Base-by-base conservation (phyloP, 2,888 invertebrate species). In the Boloria euphrosyne region DNA sequence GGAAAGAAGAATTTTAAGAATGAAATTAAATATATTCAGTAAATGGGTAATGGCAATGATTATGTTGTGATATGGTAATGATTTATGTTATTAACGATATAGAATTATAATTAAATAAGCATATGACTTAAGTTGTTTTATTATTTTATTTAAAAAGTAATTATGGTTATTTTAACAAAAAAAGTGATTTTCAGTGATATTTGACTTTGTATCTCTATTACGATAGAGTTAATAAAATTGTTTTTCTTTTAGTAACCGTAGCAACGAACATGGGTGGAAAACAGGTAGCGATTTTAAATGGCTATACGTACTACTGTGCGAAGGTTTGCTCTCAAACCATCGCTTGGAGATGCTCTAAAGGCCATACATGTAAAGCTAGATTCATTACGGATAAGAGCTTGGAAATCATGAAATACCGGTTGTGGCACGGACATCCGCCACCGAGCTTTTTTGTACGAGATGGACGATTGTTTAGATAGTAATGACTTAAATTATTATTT, bases 221-320 rank as follows among this genome's bases (percentile, higher is more conserved):
- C 2, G 31, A 31, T 2, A 10, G 31, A 17, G 10, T 18, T 44
- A 14, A 43, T 22, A 17, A 17, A 18, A 17, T 38, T 58, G 46
- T 49, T 59, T 49, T 62, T 69, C 46, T 61, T 73, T n/a, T 44
- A 52, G 52, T 53, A 13, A 62, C 17, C 53, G 43, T 53, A 50
- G 59, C 38, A 7, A 51, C 44, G 44, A 64, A 64, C 13, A 17
- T 58, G 17, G 43, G 67, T 18, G 79, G 80, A 0, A 79, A 75
- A n/a, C 61, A 69, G 38, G 50, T 81, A 43, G 76, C 78, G 0
- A 50, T 85, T 1, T 47, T 79, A 0, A 59, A 78, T 2, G 79
- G 80, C 0, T 84, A 73, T 63, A 79, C 80, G 0, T 86, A 78
- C 68, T 81, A 81, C 69, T 70, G 66, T 22, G 69, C 69, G 7